Evolutionary conservation across 2,113 vertebrate species (phyloP).

Genomic region (Dicentrarchus labrax): DNA sequence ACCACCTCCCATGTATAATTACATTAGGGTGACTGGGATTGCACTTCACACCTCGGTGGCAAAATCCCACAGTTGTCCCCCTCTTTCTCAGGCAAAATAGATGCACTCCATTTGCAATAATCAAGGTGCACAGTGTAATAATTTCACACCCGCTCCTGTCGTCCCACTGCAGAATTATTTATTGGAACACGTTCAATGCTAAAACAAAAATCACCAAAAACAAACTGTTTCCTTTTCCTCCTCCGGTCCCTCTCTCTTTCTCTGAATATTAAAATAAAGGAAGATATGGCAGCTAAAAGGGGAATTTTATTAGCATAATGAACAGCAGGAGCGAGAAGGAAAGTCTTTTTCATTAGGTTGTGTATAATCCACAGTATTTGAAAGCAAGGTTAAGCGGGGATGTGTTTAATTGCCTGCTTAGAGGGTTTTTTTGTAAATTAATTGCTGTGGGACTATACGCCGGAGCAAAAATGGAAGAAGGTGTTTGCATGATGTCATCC

Average conservation of each 20-base stretch:
- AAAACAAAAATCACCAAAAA: slow-evolving; percentile 49
- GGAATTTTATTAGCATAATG: slow-evolving; percentile 73
- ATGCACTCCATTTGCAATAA: slow-evolving; percentile 58
- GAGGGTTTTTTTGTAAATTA: slow-evolving; percentile 60
- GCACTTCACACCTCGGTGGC: slow-evolving; percentile 51
- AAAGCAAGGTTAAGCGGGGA: slow-evolving; percentile 66
- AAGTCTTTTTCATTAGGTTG: slow-evolving; percentile 66
- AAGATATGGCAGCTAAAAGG: slow-evolving; percentile 56
- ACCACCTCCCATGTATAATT: slow-evolving; percentile 52
- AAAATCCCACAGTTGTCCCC: not conserved
- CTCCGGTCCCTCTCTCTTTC: slow-evolving; percentile 14
- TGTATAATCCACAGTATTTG: slow-evolving; percentile 63
- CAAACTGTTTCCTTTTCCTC: slow-evolving; percentile 33
- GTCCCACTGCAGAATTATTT: slow-evolving; percentile 40
- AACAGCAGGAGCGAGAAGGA: slow-evolving; percentile 49
- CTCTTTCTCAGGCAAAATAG: slow-evolving; percentile 21
- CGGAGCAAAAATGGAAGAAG: slow-evolving; percentile 1
- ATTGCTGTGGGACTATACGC: slow-evolving; percentile 43
- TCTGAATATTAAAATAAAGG: slow-evolving; percentile 66
- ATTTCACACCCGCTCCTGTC: slow-evolving; percentile 49
- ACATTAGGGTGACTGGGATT: slow-evolving; percentile 52
- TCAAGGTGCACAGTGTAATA: slow-evolving; percentile 60
- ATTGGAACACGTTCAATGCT: slow-evolving; percentile 42
- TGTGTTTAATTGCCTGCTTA: slow-evolving; percentile 70
- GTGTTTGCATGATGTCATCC: slow-evolving; percentile 25